These are phyloP conservation scores for Lota lota DNA, from an alignment of 2,113 vertebrate species.

Conservation along the genomic window DNA sequence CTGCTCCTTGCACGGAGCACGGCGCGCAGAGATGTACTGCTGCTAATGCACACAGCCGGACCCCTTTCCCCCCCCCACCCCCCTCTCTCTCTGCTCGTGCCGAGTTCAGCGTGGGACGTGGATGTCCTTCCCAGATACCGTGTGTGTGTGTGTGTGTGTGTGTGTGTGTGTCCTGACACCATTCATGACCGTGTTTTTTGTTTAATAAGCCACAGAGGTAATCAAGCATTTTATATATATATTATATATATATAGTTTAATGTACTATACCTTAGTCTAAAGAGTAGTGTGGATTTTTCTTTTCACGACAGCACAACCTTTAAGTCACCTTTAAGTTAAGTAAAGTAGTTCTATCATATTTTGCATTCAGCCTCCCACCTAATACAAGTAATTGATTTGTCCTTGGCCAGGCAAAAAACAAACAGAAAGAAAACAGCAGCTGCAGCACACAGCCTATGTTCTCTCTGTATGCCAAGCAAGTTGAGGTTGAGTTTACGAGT, in stretches of 20 bases:
- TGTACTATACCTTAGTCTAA: too few relatives aligned
- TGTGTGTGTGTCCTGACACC: conserved; percentile 6
- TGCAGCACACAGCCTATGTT: neutral
- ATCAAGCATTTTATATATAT: conserved; percentile 24
- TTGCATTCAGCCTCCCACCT: conserved; percentile 36
- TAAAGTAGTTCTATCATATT: conserved; percentile 26
- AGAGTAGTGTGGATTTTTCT: too few relatives aligned
- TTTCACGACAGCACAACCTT: too few relatives aligned
- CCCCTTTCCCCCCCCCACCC: conserved; percentile 4
- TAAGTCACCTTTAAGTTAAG: too few relatives aligned
- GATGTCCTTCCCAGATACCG: conserved; percentile 37
- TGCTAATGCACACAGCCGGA: conserved; percentile 48
- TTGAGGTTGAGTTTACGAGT: too few relatives aligned
- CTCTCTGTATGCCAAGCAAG: neutral
- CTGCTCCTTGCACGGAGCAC: conserved; percentile 1
- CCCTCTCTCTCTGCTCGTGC: conserved; percentile 26
- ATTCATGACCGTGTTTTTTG: conserved; percentile 44
- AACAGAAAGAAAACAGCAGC: conserved; percentile 2
- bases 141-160: too few relatives aligned
- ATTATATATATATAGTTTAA: too few relatives aligned
- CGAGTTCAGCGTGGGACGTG: conserved; percentile 55
- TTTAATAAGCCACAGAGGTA: conserved; percentile 48
- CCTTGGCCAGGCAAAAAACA: conserved; percentile 40
- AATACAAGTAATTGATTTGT: conserved; percentile 40
- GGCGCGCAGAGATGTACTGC: neutral